A percentile compares a stretch with the other conserved stretches of the same genome.
Evolutionary conservation across 92 coral and sea anemone genomes (phyloP).

Genomic region (Ricordea florida): DNA sequence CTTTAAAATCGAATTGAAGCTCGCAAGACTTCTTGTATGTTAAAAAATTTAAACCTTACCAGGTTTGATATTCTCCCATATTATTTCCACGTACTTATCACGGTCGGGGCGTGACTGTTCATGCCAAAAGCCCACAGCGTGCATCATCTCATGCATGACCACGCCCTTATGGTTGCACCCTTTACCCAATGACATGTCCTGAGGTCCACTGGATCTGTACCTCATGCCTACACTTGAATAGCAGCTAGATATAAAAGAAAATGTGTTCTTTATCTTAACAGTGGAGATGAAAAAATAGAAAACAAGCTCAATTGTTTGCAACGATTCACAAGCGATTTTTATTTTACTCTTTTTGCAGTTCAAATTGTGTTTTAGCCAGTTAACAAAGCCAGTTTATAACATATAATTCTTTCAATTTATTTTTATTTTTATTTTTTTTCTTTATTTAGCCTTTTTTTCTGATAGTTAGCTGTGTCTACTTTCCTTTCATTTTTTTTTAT

Average conservation of each 20-base stretch:
- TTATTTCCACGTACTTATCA: slow-evolving; percentile 71
- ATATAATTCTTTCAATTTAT: too few species aligned
- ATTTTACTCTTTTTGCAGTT: too few species aligned
- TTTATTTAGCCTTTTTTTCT: too few species aligned
- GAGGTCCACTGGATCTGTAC: slow-evolving; percentile 53
- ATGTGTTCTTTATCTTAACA: not conserved
- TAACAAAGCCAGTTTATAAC: too few species aligned
- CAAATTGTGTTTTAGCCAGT: too few species aligned
- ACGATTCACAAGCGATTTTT: too few species aligned
- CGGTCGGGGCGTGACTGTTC: slow-evolving; percentile 91
- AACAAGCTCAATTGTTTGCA: too few species aligned
- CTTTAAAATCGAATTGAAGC: too few species aligned
- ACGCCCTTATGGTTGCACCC: slow-evolving; percentile 74
- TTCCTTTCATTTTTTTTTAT: too few species aligned
- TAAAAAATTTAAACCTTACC: slow-evolving; percentile 16
- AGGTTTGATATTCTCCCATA: slow-evolving; percentile 81
- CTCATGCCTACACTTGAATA: slow-evolving; percentile 72
- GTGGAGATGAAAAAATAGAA: too few species aligned
- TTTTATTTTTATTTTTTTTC: too few species aligned
- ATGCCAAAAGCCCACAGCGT: slow-evolving; percentile 91
- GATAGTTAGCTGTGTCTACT: too few species aligned
- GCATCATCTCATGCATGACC: slow-evolving; percentile 85
- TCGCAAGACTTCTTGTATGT: not conserved
- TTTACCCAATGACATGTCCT: slow-evolving; percentile 66
- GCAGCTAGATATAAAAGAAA: slow-evolving; percentile 41